Base-by-base conservation (phyloP, 2,888 invertebrate genomes). In the Exocentrus adspersus region DNA sequence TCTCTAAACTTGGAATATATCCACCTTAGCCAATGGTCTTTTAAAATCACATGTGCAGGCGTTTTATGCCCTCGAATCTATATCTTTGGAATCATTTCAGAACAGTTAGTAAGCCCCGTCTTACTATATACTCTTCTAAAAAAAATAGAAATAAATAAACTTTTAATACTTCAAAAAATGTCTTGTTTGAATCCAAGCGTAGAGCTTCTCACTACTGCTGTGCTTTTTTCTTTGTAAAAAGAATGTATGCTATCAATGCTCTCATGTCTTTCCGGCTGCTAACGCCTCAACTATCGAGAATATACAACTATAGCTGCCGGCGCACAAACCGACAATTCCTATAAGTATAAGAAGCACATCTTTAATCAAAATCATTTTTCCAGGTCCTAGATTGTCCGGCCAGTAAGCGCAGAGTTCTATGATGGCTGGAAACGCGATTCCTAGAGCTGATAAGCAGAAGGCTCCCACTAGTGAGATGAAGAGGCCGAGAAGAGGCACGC, bases 391-490 rank as follows among this genome's bases (percentile, higher is more conserved):
- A 17, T 85, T 82, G 71, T 87, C 83, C 0, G 89, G 87, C 87
- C 89, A 92, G 64, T 88, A 84, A 0, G 91, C 90, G 76, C 92
- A 90, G 42, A 91, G 84, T 75, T 92, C 90, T 72, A 92, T 89
- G 24, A 91, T 85, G 1, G 91, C 91, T 17, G 92, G 92, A 78
- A 92, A 91, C 1, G 90, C 88, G 37, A 92, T 86, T 6, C 92
- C 92, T 50, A 92, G 82, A 1, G 89, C 89, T 2, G 91, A 90
- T 63, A 91, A 84, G 68, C 91, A 90, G 48, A 92, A 84, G 1
- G 92, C 90, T 28, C 92, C 92, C 65, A 92, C 90, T 50, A 92
- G 81, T 0, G 92, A 91, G 71, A 92, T 92, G 83, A 92, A 91
- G 2, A 92, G 83, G 42, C 89, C 90, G 62, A 92, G 83, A 60